Evolutionary conservation across 2,797 vertebrate genomes (phyloP), one percentile per base, ranked within the genome.

Genomic region (Schizopygopsis malacanthus): DNA sequence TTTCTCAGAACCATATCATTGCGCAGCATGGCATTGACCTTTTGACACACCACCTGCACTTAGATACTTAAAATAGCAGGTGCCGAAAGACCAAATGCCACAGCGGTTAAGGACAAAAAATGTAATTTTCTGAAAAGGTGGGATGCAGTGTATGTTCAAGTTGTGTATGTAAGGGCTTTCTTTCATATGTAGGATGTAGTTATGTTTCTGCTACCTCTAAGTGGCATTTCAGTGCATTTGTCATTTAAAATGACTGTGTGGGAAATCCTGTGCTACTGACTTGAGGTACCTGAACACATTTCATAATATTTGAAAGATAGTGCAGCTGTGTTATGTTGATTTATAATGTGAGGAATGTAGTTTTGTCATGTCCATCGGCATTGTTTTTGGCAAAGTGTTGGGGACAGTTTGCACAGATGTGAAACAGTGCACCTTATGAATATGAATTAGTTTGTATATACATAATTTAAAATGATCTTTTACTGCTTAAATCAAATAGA

Each of bases 31-130:
- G 22, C 69, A 50, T 11, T 85, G 77, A 85, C 78, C 84, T 81
- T 85, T 81, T 73, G 76, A 81, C 79, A 87, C 37, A 56, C 86
- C 84, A 86, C 75, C 85, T 85, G 79, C 70, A 88, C 63, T 65
- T 39, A 54, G 18, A 41, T 73, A 52, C 73, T 86, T 70, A 76
- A 85, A 86, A 84, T 84, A 84, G 84, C 70, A 82, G 54, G 61
- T 79, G 78, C 22, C 76, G 79, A 89, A 67, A 47, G 61, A 69
- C 65, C 76, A 76, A 79, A 79, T 82, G 67, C 59, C 43, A 43
- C 79, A 59, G 56, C 39, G 1, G 39, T 69, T 70, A 59, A 65
- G 39, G 11, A 50, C 25, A 28, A 54, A 71, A 43, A 65, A 45
- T 6, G 4, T 25, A 18, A 37, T 59, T 56, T 79, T 79, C 18